Conservation (phyloP, 2,797 vertebrate genomes). For the Myripristis jacobus region DNA sequence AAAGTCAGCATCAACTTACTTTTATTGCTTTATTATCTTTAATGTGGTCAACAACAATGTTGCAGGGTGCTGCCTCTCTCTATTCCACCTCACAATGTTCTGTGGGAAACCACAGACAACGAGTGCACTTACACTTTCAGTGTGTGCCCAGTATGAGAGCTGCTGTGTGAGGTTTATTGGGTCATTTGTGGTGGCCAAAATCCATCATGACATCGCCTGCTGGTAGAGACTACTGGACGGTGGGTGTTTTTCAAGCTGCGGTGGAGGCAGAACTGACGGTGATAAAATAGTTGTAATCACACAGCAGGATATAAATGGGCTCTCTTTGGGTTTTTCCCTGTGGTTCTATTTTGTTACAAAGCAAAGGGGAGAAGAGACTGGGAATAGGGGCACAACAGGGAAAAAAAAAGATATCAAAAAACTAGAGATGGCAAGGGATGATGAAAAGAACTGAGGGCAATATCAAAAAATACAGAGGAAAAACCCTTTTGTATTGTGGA, state of each 20-base stretch:
- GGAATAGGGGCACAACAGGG: neutral
- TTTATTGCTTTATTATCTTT: too few relatives aligned
- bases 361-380: neutral
- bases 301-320: neutral
- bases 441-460: neutral
- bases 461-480: neutral
- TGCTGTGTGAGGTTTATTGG: too few relatives aligned
- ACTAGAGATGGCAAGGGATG: neutral
- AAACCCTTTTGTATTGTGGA: neutral
- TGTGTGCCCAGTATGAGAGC: too few relatives aligned
- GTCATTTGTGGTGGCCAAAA: neutral
- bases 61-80: too few relatives aligned
- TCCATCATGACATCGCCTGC: neutral
- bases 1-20: too few relatives aligned
- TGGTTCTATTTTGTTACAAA: neutral
- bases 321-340: neutral
- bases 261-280: neutral
- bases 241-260: neutral
- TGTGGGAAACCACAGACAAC: too few relatives aligned
- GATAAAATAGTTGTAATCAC: slow-evolving; percentile 4
- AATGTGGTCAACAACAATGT: too few relatives aligned
- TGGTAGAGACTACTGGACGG: neutral
- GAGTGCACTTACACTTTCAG: too few relatives aligned
- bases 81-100: too few relatives aligned
- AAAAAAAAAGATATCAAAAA: neutral